Percentiles rank a stretch among this genome's conserved stretches.
Conservation (phyloP, 64 coral and sea anemone species). For the Porites australiensis region DNA sequence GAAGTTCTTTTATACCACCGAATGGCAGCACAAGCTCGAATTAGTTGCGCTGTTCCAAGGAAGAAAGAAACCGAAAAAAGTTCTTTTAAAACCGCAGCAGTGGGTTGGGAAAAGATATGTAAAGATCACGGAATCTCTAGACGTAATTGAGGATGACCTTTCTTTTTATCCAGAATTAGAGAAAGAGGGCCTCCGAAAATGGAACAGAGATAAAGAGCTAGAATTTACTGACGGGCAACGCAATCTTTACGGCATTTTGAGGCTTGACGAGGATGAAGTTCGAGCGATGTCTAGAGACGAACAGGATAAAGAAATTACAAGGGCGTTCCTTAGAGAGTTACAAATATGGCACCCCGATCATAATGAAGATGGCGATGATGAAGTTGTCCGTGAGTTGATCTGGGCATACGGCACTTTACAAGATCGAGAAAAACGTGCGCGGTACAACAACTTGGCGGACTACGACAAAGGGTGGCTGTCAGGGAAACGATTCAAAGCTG, state of each 20-base stretch:
- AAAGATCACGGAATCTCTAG: background rate
- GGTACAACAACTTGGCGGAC: slow-evolving; percentile 66
- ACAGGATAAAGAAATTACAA: slow-evolving; percentile 32
- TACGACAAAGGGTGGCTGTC: slow-evolving; percentile 64
- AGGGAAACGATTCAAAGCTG: slow-evolving; percentile 6
- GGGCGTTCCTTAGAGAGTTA: slow-evolving; percentile 39
- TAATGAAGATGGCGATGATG: slow-evolving; percentile 46
- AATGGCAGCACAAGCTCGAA: slow-evolving; percentile 2
- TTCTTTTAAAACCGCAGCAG: background rate
- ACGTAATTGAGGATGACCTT: background rate
- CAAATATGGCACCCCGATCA: slow-evolving; percentile 48
- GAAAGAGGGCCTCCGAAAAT: slow-evolving; percentile 49
- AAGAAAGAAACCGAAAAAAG: background rate
- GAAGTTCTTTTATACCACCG: background rate
- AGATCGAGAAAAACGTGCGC: slow-evolving; percentile 48
- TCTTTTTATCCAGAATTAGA: slow-evolving; percentile 5
- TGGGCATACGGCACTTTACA: slow-evolving; percentile 41
- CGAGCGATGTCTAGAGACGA: slow-evolving; percentile 23
- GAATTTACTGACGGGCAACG: background rate
- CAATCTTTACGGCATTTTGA: slow-evolving; percentile 63
- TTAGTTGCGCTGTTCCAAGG: background rate
- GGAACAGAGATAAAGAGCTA: slow-evolving; percentile 57
- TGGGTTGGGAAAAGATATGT: background rate
- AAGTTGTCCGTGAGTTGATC: slow-evolving; percentile 55
- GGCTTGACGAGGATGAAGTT: slow-evolving; percentile 60